Evolutionary conservation across 2,113 vertebrate genomes (phyloP).

Genomic region (Serilophus lunatus): DNA sequence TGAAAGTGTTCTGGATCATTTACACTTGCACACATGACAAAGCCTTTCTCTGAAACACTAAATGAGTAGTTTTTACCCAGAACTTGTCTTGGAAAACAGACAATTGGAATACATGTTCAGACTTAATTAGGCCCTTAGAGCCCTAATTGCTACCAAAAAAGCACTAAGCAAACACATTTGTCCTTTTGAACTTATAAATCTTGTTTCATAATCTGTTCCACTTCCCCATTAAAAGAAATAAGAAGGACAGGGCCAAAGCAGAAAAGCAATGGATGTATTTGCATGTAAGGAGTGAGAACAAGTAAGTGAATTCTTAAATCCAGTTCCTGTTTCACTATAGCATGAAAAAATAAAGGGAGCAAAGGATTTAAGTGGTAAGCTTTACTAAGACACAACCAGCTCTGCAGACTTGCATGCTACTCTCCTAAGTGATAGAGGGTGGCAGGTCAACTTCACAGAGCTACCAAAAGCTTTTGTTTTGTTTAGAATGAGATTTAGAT

Average conservation of each 20-base stretch:
- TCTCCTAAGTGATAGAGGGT: not conserved
- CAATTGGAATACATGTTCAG: not conserved
- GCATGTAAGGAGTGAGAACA: not conserved
- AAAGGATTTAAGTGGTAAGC: not conserved
- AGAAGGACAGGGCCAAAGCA: not conserved
- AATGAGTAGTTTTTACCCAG: not conserved
- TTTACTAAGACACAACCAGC: not conserved
- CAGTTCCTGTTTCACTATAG: not conserved
- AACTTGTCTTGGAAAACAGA: not conserved
- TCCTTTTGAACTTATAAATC: not conserved
- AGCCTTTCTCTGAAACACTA: not conserved
- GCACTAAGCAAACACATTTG: not conserved
- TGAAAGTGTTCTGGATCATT: not conserved
- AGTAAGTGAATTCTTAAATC: not conserved
- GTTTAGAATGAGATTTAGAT: not conserved
- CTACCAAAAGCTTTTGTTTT: not conserved
- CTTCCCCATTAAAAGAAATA: not conserved
- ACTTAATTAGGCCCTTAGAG: not conserved
- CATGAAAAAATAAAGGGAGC: not conserved
- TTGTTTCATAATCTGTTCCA: not conserved
- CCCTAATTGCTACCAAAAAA: not conserved
- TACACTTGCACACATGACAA: not conserved
- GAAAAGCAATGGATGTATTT: not conserved
- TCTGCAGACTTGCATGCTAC: not conserved
- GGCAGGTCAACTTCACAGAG: not conserved